Evolutionary conservation across 2,888 invertebrate genomes (phyloP).

Genomic region (Epirrhoe tristata): DNA sequence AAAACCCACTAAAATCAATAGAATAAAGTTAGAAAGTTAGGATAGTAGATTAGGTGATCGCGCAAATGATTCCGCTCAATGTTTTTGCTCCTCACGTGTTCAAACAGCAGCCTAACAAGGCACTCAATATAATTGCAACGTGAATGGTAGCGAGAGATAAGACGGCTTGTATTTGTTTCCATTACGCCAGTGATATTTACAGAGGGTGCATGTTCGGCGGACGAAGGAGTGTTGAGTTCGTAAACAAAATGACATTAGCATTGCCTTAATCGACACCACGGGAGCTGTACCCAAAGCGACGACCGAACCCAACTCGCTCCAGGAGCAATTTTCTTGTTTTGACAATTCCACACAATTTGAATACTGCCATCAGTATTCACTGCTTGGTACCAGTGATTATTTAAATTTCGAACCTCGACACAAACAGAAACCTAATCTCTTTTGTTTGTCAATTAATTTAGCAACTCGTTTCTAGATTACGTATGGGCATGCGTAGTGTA

Average conservation of each 20-base stretch:
- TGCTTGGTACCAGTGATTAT: slow-evolving; percentile 67
- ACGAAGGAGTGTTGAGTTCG: slow-evolving; percentile 65
- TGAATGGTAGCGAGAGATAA: slow-evolving; percentile 63
- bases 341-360: slow-evolving; percentile 72
- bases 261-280: slow-evolving; percentile 77
- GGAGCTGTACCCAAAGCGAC: slow-evolving; percentile 59
- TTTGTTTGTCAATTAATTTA: slow-evolving; percentile 70
- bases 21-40: slow-evolving; percentile 5
- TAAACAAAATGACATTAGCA: slow-evolving; percentile 78
- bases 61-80: slow-evolving; percentile 1
- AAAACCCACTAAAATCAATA: neutral
- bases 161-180: slow-evolving; percentile 57
- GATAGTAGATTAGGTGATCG: slow-evolving; percentile 6
- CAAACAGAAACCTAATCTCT: slow-evolving; percentile 68
- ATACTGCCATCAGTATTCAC: slow-evolving; percentile 71
- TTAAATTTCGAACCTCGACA: slow-evolving; percentile 72
- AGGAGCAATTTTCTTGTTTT: slow-evolving; percentile 73
- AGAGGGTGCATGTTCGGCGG: slow-evolving; percentile 57
- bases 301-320: slow-evolving; percentile 55
- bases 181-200: slow-evolving; percentile 63
- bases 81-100: slow-evolving; percentile 18
- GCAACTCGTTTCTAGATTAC: slow-evolving; percentile 49
- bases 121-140: slow-evolving; percentile 54
- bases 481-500: slow-evolving; percentile 9
- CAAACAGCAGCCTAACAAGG: slow-evolving; percentile 37